phyloP scores from a whole-genome alignment of 2,113 vertebrate species.

The Australoheros scitulus region DNA sequence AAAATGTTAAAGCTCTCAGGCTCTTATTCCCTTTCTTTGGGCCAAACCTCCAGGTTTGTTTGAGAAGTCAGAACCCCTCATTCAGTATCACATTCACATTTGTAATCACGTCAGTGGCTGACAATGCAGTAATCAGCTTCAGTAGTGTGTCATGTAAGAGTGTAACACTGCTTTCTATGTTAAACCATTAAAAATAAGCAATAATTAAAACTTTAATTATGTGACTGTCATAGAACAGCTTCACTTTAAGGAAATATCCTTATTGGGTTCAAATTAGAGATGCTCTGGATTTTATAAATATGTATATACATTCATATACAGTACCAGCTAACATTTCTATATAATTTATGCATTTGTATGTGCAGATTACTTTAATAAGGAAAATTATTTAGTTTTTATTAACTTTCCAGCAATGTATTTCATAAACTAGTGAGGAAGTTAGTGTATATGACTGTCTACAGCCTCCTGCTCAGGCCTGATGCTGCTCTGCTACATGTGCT shows the following conservation, averaged over 20 bases:
- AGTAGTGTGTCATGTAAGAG: fast-evolving
- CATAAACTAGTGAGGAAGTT: no score
- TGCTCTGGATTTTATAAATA: not conserved
- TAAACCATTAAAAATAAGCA: fast-evolving
- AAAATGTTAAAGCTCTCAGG: not conserved
- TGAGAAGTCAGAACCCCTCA: no score
- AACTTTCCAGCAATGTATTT: not conserved
- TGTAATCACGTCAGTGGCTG: no score
- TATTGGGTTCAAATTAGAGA: not conserved
- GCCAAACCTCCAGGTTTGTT: not conserved
- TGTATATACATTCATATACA: not conserved
- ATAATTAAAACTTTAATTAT: not conserved
- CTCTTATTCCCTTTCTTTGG: no score
- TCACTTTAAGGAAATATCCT: fast-evolving
- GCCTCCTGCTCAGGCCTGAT: no score
- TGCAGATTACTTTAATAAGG: no score
- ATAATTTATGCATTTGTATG: not conserved
- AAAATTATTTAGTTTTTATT: fast-evolving
- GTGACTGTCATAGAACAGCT: not conserved
- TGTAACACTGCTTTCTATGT: not conserved
- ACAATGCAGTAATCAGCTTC: not conserved
- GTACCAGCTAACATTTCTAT: no score
- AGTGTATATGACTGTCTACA: no score
- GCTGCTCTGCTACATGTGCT: no score
- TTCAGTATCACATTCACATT: no score